Evolutionary conservation across 2,888 invertebrate species (phyloP).

Genomic region (Heteropelma amictum): DNA sequence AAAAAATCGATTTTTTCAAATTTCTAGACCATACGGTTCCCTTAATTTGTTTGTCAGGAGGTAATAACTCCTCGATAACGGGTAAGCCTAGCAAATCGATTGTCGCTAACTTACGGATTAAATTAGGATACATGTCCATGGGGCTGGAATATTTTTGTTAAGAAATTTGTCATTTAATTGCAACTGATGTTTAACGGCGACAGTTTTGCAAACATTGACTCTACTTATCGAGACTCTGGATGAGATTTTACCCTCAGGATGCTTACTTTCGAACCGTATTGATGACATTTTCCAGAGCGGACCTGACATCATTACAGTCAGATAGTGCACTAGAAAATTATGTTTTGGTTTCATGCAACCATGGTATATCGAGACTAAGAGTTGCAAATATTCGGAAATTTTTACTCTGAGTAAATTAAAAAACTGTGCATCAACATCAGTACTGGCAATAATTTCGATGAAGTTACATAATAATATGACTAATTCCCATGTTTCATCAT

Average conservation of each 20-base stretch:
- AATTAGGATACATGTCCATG: neutral
- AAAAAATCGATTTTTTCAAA: constrained; percentile 9
- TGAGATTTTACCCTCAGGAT: constrained; percentile 43
- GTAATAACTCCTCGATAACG: constrained; percentile 2
- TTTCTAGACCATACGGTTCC: too few species aligned
- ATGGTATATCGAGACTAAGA: constrained; percentile 3
- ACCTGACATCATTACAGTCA: constrained; percentile 44
- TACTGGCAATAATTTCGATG: constrained; percentile 19
- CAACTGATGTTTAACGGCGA: constrained; percentile 51
- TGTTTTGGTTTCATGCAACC: constrained; percentile 54
- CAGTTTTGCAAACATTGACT: constrained; percentile 41
- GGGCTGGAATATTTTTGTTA: neutral
- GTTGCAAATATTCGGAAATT: constrained; percentile 43
- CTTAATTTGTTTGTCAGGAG: too few species aligned
- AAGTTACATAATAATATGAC: constrained; percentile 32
- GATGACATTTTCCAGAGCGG: constrained; percentile 45
- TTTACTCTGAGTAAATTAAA: neutral
- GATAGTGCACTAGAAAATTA: constrained; percentile 57
- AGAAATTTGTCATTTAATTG: constrained; percentile 38
- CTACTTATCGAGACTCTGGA: constrained; percentile 33
- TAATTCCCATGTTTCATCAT: constrained; percentile 37
- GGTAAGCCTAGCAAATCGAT: neutral
- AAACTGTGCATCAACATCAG: neutral
- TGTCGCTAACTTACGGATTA: neutral
- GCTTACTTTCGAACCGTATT: constrained; percentile 53